These are phyloP conservation scores for Autographa gamma DNA, from an alignment of 2,888 invertebrate genomes.

Conservation along the genomic window DNA sequence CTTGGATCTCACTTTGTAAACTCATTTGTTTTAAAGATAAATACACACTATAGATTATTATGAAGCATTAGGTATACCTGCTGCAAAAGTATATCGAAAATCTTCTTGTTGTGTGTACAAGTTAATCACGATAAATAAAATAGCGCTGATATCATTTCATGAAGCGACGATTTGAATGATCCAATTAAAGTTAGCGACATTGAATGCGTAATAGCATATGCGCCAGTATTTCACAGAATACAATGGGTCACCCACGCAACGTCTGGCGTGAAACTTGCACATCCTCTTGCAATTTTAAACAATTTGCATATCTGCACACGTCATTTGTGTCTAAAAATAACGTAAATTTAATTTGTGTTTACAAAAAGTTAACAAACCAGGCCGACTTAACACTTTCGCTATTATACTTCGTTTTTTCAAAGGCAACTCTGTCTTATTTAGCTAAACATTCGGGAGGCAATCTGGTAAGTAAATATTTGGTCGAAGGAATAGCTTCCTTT, in stretches of 20 bases:
- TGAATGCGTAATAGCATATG: conserved; percentile 75
- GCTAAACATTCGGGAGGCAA: conserved; percentile 65
- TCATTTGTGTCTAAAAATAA: conserved; percentile 69
- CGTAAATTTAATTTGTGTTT: conserved; percentile 73
- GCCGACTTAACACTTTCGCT: conserved; percentile 85
- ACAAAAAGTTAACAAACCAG: conserved; percentile 77
- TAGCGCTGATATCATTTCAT: conserved; percentile 53
- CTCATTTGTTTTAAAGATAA: conserved; percentile 47
- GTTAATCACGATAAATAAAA: conserved; percentile 22
- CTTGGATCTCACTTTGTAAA: conserved; percentile 54
- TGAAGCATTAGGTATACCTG: not conserved
- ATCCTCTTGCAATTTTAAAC: conserved; percentile 79
- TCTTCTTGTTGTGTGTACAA: not conserved
- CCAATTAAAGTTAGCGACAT: conserved; percentile 75
- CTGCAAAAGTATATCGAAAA: not conserved
- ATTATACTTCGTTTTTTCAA: conserved; percentile 79
- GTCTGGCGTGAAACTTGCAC: conserved; percentile 78
- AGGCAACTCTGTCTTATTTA: conserved; percentile 80
- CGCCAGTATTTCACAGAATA: conserved; percentile 77
- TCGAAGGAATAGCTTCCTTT: conserved; percentile 58
- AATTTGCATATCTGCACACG: conserved; percentile 81
- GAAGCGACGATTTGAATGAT: conserved; percentile 65
- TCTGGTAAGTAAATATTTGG: conserved; percentile 38
- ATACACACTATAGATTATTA: conserved; percentile 6
- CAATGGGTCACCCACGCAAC: conserved; percentile 85